phyloP scores from a whole-genome alignment of 2,113 vertebrate genomes.

The Callipepla squamata region DNA sequence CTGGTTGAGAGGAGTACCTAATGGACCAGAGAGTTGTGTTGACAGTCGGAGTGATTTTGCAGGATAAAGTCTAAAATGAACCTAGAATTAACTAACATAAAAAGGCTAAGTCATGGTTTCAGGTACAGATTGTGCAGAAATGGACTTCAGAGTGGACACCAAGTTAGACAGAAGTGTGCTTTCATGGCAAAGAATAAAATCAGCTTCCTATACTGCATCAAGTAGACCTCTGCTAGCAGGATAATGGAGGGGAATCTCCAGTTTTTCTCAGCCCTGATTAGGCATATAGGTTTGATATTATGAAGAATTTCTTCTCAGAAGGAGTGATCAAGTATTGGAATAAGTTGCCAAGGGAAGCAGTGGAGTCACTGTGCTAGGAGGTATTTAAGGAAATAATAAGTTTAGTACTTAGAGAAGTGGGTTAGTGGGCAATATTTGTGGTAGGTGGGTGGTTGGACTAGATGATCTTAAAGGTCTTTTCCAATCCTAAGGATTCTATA shows the following conservation, averaged over 20 bases:
- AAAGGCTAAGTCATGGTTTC: neutral
- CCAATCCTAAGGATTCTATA: too few species aligned
- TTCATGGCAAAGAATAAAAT: neutral
- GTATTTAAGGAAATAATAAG: too few species aligned
- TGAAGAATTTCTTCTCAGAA: too few species aligned
- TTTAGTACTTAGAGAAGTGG: too few species aligned
- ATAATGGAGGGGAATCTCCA: neutral
- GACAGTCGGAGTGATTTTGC: neutral
- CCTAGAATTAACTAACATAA: fast-evolving
- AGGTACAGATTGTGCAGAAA: neutral
- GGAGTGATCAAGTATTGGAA: too few species aligned
- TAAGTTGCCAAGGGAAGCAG: too few species aligned
- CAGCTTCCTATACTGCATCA: neutral
- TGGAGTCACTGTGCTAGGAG: too few species aligned
- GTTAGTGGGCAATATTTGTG: too few species aligned
- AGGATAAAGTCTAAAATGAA: neutral
- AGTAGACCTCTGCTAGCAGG: neutral
- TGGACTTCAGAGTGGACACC: fast-evolving
- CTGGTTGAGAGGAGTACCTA: neutral
- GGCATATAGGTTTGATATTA: too few species aligned
- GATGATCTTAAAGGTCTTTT: too few species aligned
- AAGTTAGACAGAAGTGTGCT: neutral
- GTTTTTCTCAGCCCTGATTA: neutral
- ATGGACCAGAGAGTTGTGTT: fast-evolving
- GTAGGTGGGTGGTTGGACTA: too few species aligned